phyloP scores from a whole-genome alignment of 53 echinoderm and acorn worm species.

The Zoroaster sp. region DNA sequence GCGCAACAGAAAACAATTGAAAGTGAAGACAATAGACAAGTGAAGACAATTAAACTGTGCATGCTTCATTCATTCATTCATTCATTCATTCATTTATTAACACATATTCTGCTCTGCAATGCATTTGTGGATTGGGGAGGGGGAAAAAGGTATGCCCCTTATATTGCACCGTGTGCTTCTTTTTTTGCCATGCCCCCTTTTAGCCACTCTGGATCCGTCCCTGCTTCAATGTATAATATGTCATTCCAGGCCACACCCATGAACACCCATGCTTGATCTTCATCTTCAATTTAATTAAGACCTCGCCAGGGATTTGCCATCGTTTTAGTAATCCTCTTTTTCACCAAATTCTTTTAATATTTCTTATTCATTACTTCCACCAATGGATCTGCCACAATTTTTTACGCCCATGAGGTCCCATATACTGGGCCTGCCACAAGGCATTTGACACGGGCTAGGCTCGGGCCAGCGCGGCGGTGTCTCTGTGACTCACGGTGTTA shows the following conservation, averaged over 20 bases:
- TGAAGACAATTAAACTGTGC: neutral
- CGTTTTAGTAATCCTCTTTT: neutral
- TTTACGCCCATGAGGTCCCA: neutral
- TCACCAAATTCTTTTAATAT: neutral
- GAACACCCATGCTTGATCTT: too few species aligned
- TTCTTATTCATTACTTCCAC: neutral
- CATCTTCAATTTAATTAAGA: neutral
- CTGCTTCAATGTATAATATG: too few species aligned
- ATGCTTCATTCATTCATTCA: neutral
- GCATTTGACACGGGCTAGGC: conserved; percentile 17
- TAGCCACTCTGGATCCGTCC: too few species aligned
- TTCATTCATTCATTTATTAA: too few species aligned
- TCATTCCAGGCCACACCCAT: too few species aligned
- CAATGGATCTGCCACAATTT: neutral
- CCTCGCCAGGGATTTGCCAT: neutral
- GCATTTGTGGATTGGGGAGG: too few species aligned
- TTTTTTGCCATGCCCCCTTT: too few species aligned
- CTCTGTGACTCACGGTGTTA: conserved; percentile 13
- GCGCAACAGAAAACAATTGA: too few species aligned
- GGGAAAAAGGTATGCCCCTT: too few species aligned
- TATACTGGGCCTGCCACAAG: conserved; percentile 17
- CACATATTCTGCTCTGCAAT: too few species aligned
- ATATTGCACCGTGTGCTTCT: too few species aligned
- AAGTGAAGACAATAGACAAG: too few species aligned
- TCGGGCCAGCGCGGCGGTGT: neutral